phyloP scores from a whole-genome alignment of 1,140 invertebrate species.

The Monochamus saltuarius region DNA sequence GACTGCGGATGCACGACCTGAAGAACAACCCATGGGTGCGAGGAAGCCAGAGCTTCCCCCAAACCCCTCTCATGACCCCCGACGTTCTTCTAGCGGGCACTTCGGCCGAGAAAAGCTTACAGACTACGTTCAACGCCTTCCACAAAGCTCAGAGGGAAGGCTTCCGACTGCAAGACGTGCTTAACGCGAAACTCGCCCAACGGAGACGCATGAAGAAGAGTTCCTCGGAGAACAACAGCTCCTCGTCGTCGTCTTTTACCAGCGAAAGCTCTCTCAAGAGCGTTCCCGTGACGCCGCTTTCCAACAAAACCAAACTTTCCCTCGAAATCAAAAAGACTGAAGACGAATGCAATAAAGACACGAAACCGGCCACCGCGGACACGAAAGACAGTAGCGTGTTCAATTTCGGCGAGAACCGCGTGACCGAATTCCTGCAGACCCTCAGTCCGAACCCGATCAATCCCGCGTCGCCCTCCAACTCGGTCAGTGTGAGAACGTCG shows the following conservation, averaged over 20 bases:
- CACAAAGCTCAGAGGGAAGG: conserved; percentile 69
- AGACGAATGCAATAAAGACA: conserved; percentile 17
- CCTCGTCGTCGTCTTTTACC: conserved; percentile 46
- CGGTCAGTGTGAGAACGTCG: conserved; percentile 10
- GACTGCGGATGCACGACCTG: conserved; percentile 70
- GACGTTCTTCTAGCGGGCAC: conserved; percentile 53
- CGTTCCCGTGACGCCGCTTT: conserved; percentile 31
- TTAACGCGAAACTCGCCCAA: conserved; percentile 70
- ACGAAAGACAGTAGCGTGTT: conserved; percentile 39
- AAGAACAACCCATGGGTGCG: conserved; percentile 67
- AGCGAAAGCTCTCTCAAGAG: conserved; percentile 46
- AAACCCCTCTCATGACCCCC: conserved; percentile 62
- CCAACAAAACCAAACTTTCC: conserved; percentile 32
- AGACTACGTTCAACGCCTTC: conserved; percentile 67
- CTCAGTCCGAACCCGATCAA: conserved; percentile 35
- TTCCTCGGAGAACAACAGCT: conserved; percentile 48
- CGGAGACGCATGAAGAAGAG: conserved; percentile 67
- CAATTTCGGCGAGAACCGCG: conserved; percentile 38
- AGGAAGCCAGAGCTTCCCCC: conserved; percentile 47
- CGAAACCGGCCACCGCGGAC: conserved; percentile 21
- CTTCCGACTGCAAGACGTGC: conserved; percentile 65
- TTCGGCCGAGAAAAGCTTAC: conserved; percentile 54
- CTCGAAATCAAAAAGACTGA: conserved; percentile 43
- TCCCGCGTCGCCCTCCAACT: conserved; percentile 16
- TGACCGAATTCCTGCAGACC: conserved; percentile 41